These are phyloP conservation scores for Mus pahari DNA, from an alignment of 2,113 vertebrate genomes.

Conservation along the genomic window DNA sequence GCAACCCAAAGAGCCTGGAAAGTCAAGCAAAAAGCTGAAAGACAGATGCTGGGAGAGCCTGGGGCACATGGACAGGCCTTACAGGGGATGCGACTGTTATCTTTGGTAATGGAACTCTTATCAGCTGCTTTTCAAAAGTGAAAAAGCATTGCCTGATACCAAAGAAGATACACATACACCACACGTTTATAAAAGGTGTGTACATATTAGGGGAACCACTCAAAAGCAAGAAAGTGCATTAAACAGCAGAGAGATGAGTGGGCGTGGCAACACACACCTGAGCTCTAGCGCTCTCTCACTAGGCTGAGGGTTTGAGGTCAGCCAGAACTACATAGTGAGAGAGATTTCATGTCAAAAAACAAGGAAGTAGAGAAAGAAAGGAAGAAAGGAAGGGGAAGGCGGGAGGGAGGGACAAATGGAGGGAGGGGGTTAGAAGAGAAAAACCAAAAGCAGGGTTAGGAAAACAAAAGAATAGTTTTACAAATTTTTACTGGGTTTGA, in stretches of 20 bases:
- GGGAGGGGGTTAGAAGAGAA: neutral
- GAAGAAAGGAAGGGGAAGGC: too few relatives aligned
- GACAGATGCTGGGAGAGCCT: neutral
- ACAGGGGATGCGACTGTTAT: neutral
- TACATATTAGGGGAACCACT: neutral
- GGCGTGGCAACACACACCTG: neutral
- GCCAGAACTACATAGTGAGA: neutral
- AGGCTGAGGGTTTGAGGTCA: neutral
- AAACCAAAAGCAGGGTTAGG: neutral
- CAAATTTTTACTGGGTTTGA: neutral
- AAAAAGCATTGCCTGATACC: neutral
- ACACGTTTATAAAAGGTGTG: neutral
- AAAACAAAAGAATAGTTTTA: neutral
- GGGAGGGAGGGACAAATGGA: too few relatives aligned
- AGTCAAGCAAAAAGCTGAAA: neutral
- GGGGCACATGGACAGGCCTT: neutral
- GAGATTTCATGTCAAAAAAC: neutral
- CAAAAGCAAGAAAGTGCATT: constrained; percentile 37
- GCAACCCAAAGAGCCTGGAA: neutral
- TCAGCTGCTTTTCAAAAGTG: neutral
- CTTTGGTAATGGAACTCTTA: constrained; percentile 37
- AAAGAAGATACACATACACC: neutral
- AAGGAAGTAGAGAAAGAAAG: neutral
- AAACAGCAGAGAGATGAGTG: neutral
- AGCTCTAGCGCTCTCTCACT: neutral